Conservation (phyloP, 2,113 vertebrate species). For the Rhynchopsitta pachyrhyncha region DNA sequence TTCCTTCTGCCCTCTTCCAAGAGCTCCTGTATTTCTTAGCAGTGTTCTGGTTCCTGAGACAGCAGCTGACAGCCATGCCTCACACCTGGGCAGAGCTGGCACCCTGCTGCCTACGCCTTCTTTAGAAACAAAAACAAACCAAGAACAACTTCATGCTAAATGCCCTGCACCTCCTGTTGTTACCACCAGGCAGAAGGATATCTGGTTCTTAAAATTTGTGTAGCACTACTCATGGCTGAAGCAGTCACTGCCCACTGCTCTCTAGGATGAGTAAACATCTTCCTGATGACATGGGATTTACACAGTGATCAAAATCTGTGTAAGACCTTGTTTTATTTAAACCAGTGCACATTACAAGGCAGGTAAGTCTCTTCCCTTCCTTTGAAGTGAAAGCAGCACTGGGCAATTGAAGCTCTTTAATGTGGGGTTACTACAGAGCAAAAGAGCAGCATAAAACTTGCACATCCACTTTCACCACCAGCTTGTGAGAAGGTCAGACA, state of each 20-base stretch:
- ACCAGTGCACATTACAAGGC: rapidly evolving
- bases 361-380: not conserved
- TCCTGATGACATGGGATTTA: not conserved
- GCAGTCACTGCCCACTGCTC: not conserved
- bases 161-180: not conserved
- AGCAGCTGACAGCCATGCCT: not conserved
- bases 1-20: not conserved
- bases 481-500: rapidly evolving
- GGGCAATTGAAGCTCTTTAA: not conserved
- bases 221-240: not conserved
- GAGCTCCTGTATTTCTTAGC: not conserved
- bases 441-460: not conserved
- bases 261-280: not conserved
- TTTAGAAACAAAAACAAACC: not conserved
- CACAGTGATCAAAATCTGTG: not conserved
- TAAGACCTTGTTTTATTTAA: not conserved
- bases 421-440: too few relatives aligned
- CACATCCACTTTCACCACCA: not conserved
- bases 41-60: not conserved
- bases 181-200: not conserved
- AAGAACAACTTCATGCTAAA: not conserved
- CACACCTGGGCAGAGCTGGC: not conserved
- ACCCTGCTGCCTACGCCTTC: not conserved
- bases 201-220: not conserved
- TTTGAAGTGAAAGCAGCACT: not conserved